A percentile compares a stretch with the other conserved stretches of the same genome.
These are phyloP conservation scores for Halichondria panicea DNA, from an alignment of 37 sponge, comb jelly and placozoan species.

Conservation along the genomic window DNA sequence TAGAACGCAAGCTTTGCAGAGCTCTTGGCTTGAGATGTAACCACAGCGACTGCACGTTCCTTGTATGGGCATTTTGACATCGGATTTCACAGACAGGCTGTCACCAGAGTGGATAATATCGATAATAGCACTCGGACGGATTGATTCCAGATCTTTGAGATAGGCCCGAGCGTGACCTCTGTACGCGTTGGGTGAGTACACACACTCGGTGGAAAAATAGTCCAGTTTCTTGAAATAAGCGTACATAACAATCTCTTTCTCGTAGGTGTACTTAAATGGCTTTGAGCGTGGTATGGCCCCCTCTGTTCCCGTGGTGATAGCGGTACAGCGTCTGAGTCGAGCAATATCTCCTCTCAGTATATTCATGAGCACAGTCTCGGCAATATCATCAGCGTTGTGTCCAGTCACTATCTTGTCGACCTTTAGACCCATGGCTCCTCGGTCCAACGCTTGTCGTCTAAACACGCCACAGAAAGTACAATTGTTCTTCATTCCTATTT, in stretches of 20 bases:
- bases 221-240: conserved; percentile 97
- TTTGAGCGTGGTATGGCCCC: conserved; percentile 90
- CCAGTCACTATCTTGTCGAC: conserved; percentile 97
- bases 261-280: conserved; percentile 98
- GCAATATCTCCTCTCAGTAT: conserved; percentile 96
- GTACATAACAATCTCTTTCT: conserved; percentile 99
- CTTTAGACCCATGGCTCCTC: conserved; percentile 85
- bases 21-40: conserved; percentile 93
- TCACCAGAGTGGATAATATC: conserved; percentile 97
- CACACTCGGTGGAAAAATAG: conserved; percentile 98
- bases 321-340: conserved; percentile 83
- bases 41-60: conserved; percentile 83
- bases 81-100: conserved; percentile 70
- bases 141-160: conserved; percentile 91
- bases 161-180: conserved; percentile 90
- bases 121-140: conserved; percentile 83
- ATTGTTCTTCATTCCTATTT: conserved; percentile 94
- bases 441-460: conserved; percentile 94
- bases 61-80: conserved; percentile 91
- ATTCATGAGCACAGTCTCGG: conserved; percentile 99
- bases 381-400: conserved; percentile 99
- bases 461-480: conserved; percentile 99
- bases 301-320: conserved; percentile 88
- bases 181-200: conserved; percentile 99
- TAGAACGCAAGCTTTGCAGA: conserved; percentile 97